phyloP scores from a whole-genome alignment of 2,888 invertebrate species.

The Eupithecia exiguata region DNA sequence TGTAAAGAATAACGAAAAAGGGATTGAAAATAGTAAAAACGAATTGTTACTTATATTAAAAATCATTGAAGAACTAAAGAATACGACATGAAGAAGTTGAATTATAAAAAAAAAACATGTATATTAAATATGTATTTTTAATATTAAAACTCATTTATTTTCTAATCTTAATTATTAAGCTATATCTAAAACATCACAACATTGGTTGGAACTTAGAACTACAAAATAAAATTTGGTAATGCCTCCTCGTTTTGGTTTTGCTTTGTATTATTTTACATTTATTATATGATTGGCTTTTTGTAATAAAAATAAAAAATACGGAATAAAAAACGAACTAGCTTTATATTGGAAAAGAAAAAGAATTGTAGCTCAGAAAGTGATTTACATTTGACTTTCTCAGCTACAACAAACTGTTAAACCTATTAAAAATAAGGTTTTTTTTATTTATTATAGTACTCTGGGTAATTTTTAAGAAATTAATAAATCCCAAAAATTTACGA shows the following conservation, averaged over 20 bases:
- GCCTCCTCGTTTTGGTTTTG: slow-evolving; percentile 1
- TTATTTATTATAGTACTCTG: no score
- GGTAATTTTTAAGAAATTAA: no score
- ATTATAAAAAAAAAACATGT: slow-evolving; percentile 10
- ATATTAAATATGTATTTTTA: not conserved
- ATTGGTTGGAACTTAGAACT: slow-evolving; percentile 1
- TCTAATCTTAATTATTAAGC: not conserved
- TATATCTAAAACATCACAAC: slow-evolving; percentile 8
- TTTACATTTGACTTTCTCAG: not conserved
- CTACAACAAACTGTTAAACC: not conserved
- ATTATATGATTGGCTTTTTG: not conserved
- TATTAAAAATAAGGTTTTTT: no score
- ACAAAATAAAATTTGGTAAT: slow-evolving; percentile 7
- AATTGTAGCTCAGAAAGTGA: not conserved
- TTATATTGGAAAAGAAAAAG: not conserved
- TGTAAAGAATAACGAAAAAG: slow-evolving; percentile 48
- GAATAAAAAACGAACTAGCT: not conserved
- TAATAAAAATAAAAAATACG: not conserved
- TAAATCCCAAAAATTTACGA: no score
- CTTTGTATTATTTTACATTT: not conserved
- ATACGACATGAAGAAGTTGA: not conserved
- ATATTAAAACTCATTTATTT: not conserved
- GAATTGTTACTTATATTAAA: slow-evolving; percentile 58
- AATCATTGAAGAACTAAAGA: slow-evolving; percentile 50
- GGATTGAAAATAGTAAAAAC: slow-evolving; percentile 49